These are phyloP conservation scores for Gymnoscopelus microlampas DNA, from an alignment of 2,797 vertebrate genomes.

Conservation along the genomic window DNA sequence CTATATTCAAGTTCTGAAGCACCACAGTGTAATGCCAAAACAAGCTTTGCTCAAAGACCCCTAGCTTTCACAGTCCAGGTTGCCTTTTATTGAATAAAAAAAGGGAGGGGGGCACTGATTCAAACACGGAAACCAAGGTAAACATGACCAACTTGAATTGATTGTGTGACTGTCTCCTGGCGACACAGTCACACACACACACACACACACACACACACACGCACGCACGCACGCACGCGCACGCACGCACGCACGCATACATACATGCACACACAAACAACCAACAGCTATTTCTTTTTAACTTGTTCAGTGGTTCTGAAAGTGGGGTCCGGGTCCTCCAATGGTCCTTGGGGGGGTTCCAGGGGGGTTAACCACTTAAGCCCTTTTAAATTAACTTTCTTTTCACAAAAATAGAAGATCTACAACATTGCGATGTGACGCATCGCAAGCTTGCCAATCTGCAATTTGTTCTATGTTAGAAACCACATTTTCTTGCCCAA, in stretches of 20 bases:
- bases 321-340: too few species aligned
- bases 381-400: too few species aligned
- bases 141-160: not conserved
- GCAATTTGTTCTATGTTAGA: too few species aligned
- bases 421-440: too few species aligned
- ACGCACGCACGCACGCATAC: not conserved
- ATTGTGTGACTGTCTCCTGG: not conserved
- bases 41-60: not conserved
- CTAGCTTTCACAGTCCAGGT: constrained; percentile 11
- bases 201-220: not conserved
- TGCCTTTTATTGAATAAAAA: constrained; percentile 4
- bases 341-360: too few species aligned
- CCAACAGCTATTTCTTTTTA: not conserved
- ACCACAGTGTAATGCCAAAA: constrained; percentile 9
- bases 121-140: constrained; percentile 22
- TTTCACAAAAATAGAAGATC: too few species aligned
- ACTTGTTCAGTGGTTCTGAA: too few species aligned
- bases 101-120: not conserved
- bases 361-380: too few species aligned
- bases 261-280: not conserved
- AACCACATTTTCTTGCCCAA: too few species aligned
- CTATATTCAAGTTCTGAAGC: constrained; percentile 7
- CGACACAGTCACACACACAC: not conserved
- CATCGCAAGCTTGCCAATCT: too few species aligned
- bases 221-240: not conserved